These are phyloP conservation scores for Fistularia commersonii DNA, from an alignment of 2,797 vertebrate species.

Conservation along the genomic window DNA sequence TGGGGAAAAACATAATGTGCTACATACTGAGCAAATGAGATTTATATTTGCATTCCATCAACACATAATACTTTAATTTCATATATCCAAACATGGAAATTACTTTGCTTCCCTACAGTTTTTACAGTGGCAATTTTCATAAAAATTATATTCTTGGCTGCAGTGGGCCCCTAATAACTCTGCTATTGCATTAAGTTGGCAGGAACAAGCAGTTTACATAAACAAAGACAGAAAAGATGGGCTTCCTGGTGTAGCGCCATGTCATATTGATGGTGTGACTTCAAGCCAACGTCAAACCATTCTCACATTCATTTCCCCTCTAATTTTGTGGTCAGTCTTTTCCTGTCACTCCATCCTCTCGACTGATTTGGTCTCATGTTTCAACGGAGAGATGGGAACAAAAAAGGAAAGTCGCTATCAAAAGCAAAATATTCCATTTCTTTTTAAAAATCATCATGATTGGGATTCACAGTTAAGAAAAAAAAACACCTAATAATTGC, in stretches of 20 bases:
- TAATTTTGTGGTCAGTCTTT: conserved; percentile 6
- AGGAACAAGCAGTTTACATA: conserved; percentile 26
- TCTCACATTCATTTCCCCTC: conserved; percentile 18
- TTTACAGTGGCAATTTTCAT: conserved; percentile 5
- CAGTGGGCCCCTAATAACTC: conserved; percentile 15
- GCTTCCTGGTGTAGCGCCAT: conserved; percentile 20
- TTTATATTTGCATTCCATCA: neutral
- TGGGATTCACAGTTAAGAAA: conserved; percentile 21
- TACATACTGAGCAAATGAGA: neutral
- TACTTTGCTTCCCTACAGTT: conserved; percentile 3
- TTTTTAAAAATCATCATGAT: conserved; percentile 19
- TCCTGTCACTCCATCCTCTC: conserved; percentile 6
- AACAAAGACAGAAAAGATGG: conserved; percentile 28
- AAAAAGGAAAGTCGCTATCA: conserved; percentile 14
- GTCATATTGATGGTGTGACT: conserved; percentile 21
- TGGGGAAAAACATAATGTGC: neutral
- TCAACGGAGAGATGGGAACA: conserved; percentile 4
- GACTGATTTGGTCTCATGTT: neutral
- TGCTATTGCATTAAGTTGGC: conserved; percentile 28
- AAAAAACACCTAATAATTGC: conserved; percentile 2
- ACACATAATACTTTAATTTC: neutral
- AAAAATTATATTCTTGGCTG: conserved; percentile 17
- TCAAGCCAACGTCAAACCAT: conserved; percentile 17
- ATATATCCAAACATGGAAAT: conserved; percentile 8
- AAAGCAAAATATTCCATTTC: conserved; percentile 21